These are phyloP conservation scores for Drosophila bocki DNA, from an alignment of 1,140 invertebrate species.

Conservation along the genomic window DNA sequence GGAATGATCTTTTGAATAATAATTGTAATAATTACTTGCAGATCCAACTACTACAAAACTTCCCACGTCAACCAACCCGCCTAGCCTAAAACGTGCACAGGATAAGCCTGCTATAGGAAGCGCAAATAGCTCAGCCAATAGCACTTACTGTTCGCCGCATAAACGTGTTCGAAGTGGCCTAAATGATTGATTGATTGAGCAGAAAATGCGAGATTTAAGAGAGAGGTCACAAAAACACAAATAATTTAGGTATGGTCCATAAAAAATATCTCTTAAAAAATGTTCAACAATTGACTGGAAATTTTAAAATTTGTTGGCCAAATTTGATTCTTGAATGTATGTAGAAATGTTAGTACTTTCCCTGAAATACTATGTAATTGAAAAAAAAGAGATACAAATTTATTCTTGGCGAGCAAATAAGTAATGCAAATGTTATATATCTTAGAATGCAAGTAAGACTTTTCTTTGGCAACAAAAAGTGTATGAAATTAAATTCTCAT, in stretches of 20 bases:
- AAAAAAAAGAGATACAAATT: not conserved
- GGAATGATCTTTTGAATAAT: not conserved
- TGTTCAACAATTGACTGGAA: not conserved
- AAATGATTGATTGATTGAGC: conserved; percentile 43
- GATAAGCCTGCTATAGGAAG: conserved; percentile 43
- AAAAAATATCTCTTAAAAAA: not conserved
- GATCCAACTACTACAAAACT: conserved; percentile 65
- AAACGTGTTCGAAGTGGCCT: conserved; percentile 60
- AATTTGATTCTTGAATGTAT: not conserved
- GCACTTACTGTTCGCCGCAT: conserved; percentile 46
- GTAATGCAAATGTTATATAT: not conserved
- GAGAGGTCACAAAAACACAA: not conserved
- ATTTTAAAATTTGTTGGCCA: not conserved
- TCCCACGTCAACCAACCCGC: conserved; percentile 37
- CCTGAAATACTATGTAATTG: not conserved
- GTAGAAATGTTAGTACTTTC: not conserved
- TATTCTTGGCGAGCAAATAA: not conserved
- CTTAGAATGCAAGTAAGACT: not conserved
- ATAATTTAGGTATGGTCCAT: not conserved
- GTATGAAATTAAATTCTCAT: not conserved
- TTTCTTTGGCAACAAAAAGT: not conserved
- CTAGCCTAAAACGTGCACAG: conserved; percentile 56
- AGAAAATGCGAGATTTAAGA: not conserved
- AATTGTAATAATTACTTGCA: conserved; percentile 10
- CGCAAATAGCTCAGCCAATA: conserved; percentile 18